A percentile compares a stretch with the other conserved stretches of the same genome.
phyloP scores from a whole-genome alignment of 92 coral and sea anemone genomes.

The Heliopora coerulea region DNA sequence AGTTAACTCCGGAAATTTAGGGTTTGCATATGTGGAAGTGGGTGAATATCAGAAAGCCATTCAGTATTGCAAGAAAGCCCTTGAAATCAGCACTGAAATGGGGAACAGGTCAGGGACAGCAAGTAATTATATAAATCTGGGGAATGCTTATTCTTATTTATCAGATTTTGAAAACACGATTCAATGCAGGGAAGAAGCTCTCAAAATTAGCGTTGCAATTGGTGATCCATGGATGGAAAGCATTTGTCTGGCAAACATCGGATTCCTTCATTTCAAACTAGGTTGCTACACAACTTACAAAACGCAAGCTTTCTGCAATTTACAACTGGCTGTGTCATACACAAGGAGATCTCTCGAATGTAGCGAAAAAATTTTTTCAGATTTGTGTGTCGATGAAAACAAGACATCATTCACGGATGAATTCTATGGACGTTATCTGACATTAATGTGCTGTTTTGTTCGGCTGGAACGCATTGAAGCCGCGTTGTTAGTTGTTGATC shows the following conservation, averaged over 20 bases:
- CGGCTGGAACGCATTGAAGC: slow-evolving; percentile 15
- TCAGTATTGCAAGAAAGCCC: slow-evolving; percentile 25
- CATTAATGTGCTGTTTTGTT: slow-evolving; percentile 5
- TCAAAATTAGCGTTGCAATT: slow-evolving; percentile 24
- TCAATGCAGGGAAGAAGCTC: slow-evolving; percentile 3
- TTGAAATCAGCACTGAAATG: slow-evolving; percentile 30
- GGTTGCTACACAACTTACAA: background rate
- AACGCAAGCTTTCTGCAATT: too few relatives aligned
- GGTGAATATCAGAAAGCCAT: slow-evolving; percentile 26
- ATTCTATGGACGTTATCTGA: background rate
- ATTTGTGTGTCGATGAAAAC: background rate
- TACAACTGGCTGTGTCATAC: background rate
- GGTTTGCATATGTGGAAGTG: slow-evolving; percentile 15
- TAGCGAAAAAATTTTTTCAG: background rate
- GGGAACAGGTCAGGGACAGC: slow-evolving; percentile 41
- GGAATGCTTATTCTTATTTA: slow-evolving; percentile 27
- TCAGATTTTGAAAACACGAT: slow-evolving; percentile 35
- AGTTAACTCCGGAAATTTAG: slow-evolving; percentile 22
- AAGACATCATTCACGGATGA: slow-evolving; percentile 3
- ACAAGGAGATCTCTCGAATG: background rate
- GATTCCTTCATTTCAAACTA: background rate
- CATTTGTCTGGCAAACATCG: background rate
- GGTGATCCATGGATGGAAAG: slow-evolving; percentile 22
- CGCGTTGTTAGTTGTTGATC: slow-evolving; percentile 45
- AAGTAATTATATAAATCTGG: slow-evolving; percentile 28